Base-by-base conservation (phyloP, 2,888 invertebrate genomes). In the Spodoptera picta region DNA sequence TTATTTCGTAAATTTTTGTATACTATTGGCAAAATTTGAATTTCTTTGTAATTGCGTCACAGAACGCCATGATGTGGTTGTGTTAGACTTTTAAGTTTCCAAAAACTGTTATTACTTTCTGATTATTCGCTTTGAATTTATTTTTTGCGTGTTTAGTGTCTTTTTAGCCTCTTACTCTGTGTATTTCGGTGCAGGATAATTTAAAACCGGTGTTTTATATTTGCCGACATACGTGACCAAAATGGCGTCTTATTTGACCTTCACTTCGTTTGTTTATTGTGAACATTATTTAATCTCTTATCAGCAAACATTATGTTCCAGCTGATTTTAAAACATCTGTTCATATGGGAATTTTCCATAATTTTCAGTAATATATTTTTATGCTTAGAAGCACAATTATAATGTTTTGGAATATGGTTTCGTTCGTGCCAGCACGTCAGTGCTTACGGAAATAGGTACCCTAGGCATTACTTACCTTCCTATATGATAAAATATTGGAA, bases 21-120 rank as follows among this genome's bases (percentile, higher is more conserved):
- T 69, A 57, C 31, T 60, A 62, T 57, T 52, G 57, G 46, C 50
- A 53, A 59, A 23, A 61, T 56, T 51, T 65, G 41, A 23, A 53
- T 62, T 59, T 61, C 31, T 51, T 54, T 46, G 14, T 19, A 65
- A 77, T 68, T 83, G 69, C 79, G 81, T 77, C 71, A 74, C 66
- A 63, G 59, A 66, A 73, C 77, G 77, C 80, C 72, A 79, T 81
- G 81, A 77, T 75, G 76, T 75, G 69, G 65, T 70, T 77, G 73
- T 67, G 58, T 60, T 61, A 23, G 41, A 59, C 0, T 56, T 65
- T 60, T 70, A 42, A 3, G 23, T 24, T 27, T 31, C 14, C 42
- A 51, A 1, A 11, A 48, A 49, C 23, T 0, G 19, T 43, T 49
- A 47, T 7, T 6, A 51, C 48, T 27, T 45, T 36, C 31, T 42